Evolutionary conservation across 2,888 invertebrate genomes (phyloP), one percentile per base, ranked within the genome.

Genomic region (Drosophila monieri): DNA sequence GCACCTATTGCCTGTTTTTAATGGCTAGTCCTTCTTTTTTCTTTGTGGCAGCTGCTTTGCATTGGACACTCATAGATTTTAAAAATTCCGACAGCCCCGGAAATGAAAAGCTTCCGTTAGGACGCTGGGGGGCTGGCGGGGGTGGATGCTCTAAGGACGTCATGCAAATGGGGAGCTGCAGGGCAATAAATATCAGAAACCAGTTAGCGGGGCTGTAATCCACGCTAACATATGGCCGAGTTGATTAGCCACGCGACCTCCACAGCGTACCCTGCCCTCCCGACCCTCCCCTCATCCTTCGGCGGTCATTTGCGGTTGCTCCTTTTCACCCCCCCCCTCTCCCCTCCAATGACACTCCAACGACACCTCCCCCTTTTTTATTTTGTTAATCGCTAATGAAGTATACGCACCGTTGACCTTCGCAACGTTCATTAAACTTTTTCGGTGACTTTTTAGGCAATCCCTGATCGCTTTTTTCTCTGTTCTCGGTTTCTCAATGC

Each of bases 51-150:
- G 39, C 58, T 62, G 66, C 68, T 85, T 85, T 88, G 84, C 79
- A 87, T 87, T 78, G 75, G 76, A 73, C 71, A 72, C 80, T 73
- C 89, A 88, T 90, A 89, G 79, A 89, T 90, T 89, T 88, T 68
- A 85, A 77, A 89, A 89, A 85, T 78, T 85, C 74, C 78, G 90
- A 90, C 90, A 90, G 86, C 66, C 59, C 54, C 83, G 90, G 90
- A 90, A 90, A 90, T 90, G 89, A 90, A 87, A 84, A 66, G 83
- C 85, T 77, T 88, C 88, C 88, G 69, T 21, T 10, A 12, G 43
- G 43, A 21, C 6, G 43, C 65, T 72, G 49, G 57, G 18, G 32
- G 37, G 43, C 5, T 21, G 10, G n/a, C 0, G 15, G 27, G 1
- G 10, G 10, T 9, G 0, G 9, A 1, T 12, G 14, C 60, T 47